A percentile compares a stretch with the other conserved stretches of the same genome.
Evolutionary conservation across 2,797 vertebrate species (phyloP).

Genomic region (Cryptoblepharus egeriae): DNA sequence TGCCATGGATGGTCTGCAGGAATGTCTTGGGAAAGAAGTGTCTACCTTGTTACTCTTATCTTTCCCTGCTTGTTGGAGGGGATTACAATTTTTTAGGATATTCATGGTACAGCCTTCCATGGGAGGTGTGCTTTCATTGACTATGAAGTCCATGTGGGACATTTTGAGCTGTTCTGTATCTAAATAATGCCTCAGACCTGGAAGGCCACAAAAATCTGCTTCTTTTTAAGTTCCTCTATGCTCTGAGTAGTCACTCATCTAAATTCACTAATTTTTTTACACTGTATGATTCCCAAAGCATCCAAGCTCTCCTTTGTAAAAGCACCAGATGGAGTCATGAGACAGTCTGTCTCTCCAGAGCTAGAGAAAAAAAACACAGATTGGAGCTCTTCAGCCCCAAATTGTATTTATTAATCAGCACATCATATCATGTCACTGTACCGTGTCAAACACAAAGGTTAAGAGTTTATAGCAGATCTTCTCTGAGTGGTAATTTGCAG

Average conservation of each 20-base stretch:
- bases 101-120: not conserved
- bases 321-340: constrained; percentile 70
- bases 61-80: not conserved
- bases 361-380: constrained; percentile 58
- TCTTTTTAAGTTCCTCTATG: rapidly evolving
- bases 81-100: not conserved
- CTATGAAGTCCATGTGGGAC: not conserved
- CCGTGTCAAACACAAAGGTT: constrained; percentile 57
- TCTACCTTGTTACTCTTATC: not conserved
- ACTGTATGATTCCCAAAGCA: constrained; percentile 51
- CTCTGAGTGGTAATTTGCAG: constrained; percentile 26
- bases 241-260: not conserved
- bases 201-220: constrained; percentile 2
- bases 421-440: constrained; percentile 46
- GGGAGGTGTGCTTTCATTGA: not conserved
- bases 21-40: too few species aligned
- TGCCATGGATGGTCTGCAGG: too few species aligned
- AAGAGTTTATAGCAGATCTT: not conserved
- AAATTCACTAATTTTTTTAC: constrained; percentile 45
- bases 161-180: not conserved
- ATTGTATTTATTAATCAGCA: constrained; percentile 58
- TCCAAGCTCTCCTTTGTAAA: constrained; percentile 59
- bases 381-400: constrained; percentile 59
- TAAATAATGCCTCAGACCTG: not conserved
- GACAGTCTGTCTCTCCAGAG: constrained; percentile 65